These are phyloP conservation scores for Prinia subflava DNA, from an alignment of 2,113 vertebrate genomes.

Conservation along the genomic window DNA sequence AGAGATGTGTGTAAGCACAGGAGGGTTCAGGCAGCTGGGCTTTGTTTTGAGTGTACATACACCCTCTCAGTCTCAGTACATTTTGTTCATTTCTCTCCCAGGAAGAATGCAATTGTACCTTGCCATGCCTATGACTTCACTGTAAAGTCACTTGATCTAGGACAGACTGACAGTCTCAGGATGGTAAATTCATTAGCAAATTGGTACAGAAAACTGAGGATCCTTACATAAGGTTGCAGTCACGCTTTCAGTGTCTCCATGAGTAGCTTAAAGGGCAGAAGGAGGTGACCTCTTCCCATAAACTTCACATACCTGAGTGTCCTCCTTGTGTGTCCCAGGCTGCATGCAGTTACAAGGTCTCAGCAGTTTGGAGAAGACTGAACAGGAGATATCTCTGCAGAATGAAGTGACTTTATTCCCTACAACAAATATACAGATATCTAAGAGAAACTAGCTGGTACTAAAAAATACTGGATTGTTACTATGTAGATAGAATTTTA, in stretches of 20 bases:
- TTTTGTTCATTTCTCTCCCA: slow-evolving; percentile 17
- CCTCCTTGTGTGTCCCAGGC: background rate
- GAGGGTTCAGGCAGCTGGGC: background rate
- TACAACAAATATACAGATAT: background rate
- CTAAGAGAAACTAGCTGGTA: background rate
- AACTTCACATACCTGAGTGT: background rate
- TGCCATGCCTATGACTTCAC: background rate
- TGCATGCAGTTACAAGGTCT: accelerated
- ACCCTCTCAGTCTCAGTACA: background rate
- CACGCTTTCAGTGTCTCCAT: background rate
- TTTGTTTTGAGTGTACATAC: slow-evolving; percentile 33
- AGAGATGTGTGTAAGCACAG: background rate
- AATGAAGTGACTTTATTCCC: background rate
- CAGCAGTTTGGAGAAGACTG: background rate
- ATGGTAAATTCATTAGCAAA: background rate
- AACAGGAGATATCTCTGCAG: background rate
- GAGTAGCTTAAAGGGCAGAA: background rate
- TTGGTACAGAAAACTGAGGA: background rate
- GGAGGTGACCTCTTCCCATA: background rate
- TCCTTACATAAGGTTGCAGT: background rate
- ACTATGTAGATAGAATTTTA: background rate
- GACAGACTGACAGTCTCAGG: background rate
- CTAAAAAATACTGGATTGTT: background rate
- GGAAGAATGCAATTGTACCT: background rate
- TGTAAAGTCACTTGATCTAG: background rate